These are phyloP conservation scores for Atractosteus spatula DNA, from an alignment of 2,113 vertebrate genomes.

Conservation along the genomic window DNA sequence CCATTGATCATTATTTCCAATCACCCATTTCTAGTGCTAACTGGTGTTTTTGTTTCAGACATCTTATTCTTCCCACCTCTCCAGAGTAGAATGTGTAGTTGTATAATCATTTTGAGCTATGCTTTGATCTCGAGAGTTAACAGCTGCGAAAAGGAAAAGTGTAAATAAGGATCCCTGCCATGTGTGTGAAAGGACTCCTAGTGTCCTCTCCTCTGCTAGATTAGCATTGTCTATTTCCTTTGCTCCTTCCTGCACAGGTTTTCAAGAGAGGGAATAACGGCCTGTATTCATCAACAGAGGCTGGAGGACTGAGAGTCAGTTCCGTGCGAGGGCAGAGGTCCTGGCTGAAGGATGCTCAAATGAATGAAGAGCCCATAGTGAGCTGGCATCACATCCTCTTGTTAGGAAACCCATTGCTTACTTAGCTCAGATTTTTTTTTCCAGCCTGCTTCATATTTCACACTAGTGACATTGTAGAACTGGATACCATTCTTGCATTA, in stretches of 20 bases:
- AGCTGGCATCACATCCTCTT: constrained; percentile 34
- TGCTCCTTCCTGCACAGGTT: constrained; percentile 30
- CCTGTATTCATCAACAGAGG: constrained; percentile 8
- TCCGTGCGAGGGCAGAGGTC: constrained; percentile 21
- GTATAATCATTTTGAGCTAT: neutral
- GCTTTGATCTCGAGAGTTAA: constrained; percentile 9
- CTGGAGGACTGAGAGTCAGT: constrained; percentile 11
- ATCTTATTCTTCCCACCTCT: neutral
- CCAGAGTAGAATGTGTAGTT: neutral
- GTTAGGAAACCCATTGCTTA: neutral
- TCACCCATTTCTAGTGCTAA: no score
- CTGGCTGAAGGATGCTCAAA: constrained; percentile 38
- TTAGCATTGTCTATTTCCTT: constrained; percentile 21
- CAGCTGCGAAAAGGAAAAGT: constrained; percentile 11
- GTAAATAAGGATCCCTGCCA: neutral
- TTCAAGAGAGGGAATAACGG: neutral
- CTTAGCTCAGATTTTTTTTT: neutral
- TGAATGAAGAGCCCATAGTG: constrained; percentile 51
- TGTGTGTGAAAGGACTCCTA: neutral
- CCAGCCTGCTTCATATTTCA: neutral
- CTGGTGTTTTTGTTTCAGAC: no score
- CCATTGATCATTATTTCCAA: no score
- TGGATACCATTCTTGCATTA: neutral
- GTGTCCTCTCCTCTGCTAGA: neutral
- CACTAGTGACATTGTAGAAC: neutral